Evolutionary conservation across 1,140 invertebrate species (phyloP).

Genomic region (Drosophila tsacasi): DNA sequence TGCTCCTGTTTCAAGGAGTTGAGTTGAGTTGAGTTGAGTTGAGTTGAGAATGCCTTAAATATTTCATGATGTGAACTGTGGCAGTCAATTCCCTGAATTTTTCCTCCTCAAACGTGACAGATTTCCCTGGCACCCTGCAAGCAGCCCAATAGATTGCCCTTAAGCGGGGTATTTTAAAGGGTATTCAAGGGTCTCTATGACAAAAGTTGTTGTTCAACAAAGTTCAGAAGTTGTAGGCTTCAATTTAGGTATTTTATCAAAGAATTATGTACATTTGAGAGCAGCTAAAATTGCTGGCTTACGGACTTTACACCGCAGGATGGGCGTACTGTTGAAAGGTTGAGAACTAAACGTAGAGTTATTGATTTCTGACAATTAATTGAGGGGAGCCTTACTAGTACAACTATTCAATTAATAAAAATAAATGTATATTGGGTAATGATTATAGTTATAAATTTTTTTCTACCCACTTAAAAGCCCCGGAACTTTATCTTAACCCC

Average conservation of each 20-base stretch:
- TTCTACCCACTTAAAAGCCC: not conserved
- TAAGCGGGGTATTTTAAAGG: not conserved
- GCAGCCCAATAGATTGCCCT: not conserved
- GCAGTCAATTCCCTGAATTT: conserved; percentile 39
- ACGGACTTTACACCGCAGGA: not conserved
- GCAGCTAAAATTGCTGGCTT: conserved; percentile 31
- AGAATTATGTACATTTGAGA: conserved; percentile 41
- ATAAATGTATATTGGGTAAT: not conserved
- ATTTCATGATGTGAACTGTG: conserved; percentile 60
- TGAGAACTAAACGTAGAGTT: conserved; percentile 19
- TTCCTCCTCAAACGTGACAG: conserved; percentile 4
- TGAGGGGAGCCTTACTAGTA: not conserved
- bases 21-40: conserved; percentile 27
- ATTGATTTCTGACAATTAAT: conserved; percentile 16
- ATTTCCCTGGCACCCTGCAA: conserved; percentile 22
- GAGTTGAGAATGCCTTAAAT: conserved; percentile 47
- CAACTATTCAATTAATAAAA: not conserved
- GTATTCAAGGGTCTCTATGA: not conserved
- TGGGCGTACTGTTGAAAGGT: conserved; percentile 26
- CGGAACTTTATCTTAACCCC: not conserved
- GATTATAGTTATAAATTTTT: not conserved
- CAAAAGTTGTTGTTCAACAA: not conserved
- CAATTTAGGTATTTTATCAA: conserved; percentile 34
- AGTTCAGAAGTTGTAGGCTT: conserved; percentile 18
- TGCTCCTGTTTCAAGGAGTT: conserved; percentile 28